Percentiles rank a stretch among this genome's conserved stretches.
Conservation (phyloP, 2,113 vertebrate species). For the Chelonoidis abingdonii region DNA sequence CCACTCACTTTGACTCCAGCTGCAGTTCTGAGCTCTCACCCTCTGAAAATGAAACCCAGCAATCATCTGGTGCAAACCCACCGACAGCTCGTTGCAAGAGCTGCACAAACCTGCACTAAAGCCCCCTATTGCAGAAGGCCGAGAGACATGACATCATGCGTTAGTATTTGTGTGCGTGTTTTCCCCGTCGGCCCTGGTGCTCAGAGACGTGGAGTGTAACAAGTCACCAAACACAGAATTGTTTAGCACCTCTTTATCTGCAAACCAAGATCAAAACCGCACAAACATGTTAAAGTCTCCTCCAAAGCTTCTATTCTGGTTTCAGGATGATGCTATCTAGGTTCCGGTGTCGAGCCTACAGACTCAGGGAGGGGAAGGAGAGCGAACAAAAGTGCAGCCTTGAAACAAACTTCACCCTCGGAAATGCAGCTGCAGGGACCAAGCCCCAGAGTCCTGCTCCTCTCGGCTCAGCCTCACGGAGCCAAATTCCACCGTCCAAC, state of each 20-base stretch:
- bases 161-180: background rate
- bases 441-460: background rate
- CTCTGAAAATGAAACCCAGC: background rate
- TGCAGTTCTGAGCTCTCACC: background rate
- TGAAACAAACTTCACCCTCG: background rate
- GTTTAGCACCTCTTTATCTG: conserved; percentile 66
- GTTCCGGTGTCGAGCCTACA: conserved; percentile 64
- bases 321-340: conserved; percentile 73
- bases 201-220: rapidly evolving
- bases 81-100: background rate
- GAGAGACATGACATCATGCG: background rate
- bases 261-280: conserved; percentile 68
- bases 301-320: conserved; percentile 73
- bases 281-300: conserved; percentile 24
- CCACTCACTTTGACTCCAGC: background rate
- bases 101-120: background rate
- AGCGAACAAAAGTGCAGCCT: rapidly evolving
- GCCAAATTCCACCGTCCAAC: background rate
- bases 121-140: too few species aligned
- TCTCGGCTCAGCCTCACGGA: background rate
- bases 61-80: background rate
- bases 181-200: background rate
- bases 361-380: conserved; percentile 55
- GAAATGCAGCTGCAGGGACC: background rate
- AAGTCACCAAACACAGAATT: background rate